phyloP scores from a whole-genome alignment of 2,888 invertebrate species.

The Hoplodrina blanda region DNA sequence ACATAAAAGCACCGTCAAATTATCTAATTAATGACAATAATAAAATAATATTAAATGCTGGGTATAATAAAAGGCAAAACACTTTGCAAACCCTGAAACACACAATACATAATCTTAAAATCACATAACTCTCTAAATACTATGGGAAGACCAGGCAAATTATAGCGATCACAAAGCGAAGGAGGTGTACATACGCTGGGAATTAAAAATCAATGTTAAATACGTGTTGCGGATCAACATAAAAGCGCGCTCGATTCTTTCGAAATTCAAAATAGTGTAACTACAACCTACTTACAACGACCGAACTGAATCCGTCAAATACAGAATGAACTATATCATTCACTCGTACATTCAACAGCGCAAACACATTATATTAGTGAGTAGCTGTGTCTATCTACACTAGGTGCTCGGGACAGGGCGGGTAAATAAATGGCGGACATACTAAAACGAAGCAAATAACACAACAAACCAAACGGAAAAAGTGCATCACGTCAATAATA shows the following conservation, averaged over 20 bases:
- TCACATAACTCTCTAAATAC: conserved; percentile 62
- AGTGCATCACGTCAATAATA: conserved; percentile 87
- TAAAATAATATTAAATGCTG: conserved; percentile 72
- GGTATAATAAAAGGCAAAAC: conserved; percentile 77
- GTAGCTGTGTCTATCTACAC: conserved; percentile 71
- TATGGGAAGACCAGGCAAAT: conserved; percentile 75
- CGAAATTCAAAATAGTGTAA: conserved; percentile 37
- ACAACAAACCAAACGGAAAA: conserved; percentile 84
- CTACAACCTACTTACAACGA: conserved; percentile 39
- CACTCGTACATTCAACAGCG: conserved; percentile 67
- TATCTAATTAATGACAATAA: conserved; percentile 64
- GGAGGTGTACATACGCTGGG: conserved; percentile 59
- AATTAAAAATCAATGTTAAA: conserved; percentile 46
- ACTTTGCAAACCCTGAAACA: conserved; percentile 74
- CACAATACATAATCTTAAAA: conserved; percentile 62
- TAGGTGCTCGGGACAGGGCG: conserved; percentile 83
- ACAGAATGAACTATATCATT: conserved; percentile 58
- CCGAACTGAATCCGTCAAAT: conserved; percentile 49
- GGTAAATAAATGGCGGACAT: conserved; percentile 79
- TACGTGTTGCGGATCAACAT: conserved; percentile 41
- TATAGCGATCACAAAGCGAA: conserved; percentile 79
- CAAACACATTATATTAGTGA: conserved; percentile 65
- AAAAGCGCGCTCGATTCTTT: conserved; percentile 23
- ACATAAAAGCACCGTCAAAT: conserved; percentile 73
- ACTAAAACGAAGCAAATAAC: conserved; percentile 89